phyloP scores from a whole-genome alignment of 2,113 vertebrate genomes.

The Alouatta palliata region DNA sequence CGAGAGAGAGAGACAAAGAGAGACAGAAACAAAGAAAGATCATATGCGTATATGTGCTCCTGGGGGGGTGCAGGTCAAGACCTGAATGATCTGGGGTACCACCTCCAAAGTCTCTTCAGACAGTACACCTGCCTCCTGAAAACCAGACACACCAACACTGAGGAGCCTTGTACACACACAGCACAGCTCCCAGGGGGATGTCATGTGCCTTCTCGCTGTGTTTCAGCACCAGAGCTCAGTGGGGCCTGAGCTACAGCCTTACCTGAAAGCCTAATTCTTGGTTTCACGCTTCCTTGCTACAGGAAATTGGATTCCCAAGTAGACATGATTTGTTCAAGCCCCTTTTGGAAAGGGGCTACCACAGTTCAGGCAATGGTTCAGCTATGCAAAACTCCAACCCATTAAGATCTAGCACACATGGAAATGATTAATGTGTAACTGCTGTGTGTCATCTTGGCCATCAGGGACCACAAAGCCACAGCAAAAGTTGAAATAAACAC shows the following conservation, averaged over 20 bases:
- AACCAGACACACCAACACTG: background rate
- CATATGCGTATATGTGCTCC: background rate
- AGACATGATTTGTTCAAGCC: slow-evolving; percentile 36
- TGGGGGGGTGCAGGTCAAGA: background rate
- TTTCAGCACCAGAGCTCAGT: background rate
- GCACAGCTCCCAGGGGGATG: background rate
- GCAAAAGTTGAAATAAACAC: background rate
- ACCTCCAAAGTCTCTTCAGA: background rate
- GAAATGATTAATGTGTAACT: background rate
- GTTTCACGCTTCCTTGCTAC: background rate
- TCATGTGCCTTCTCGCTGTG: background rate
- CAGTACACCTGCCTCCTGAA: background rate
- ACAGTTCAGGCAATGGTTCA: slow-evolving; percentile 30
- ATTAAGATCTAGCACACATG: background rate
- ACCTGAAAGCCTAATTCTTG: background rate
- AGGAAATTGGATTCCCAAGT: slow-evolving; percentile 47
- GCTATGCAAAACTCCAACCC: slow-evolving; percentile 23
- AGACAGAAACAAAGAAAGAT: too few relatives aligned
- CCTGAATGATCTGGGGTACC: background rate
- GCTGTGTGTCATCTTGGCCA: slow-evolving; percentile 46
- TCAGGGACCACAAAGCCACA: slow-evolving; percentile 34
- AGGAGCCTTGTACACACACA: background rate
- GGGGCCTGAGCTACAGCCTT: background rate
- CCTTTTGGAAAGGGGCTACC: slow-evolving; percentile 55
- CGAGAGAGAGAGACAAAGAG: background rate